Base-by-base conservation (phyloP, 2,113 vertebrate species). In the Planiliza haematocheilus region DNA sequence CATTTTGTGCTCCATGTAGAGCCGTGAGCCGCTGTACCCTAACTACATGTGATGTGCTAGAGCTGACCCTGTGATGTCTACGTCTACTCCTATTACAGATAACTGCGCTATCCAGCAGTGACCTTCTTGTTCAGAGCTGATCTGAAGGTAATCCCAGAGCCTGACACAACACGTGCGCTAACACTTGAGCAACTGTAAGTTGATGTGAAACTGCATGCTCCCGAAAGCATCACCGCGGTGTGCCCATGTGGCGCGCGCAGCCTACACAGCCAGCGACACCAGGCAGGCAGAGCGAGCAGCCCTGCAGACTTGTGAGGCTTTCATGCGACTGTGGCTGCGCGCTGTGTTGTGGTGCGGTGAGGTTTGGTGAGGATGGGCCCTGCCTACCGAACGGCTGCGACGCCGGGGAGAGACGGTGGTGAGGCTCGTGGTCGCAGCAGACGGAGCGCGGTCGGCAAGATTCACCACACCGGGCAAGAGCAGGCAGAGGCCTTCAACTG, bases 341-440 rank as follows among this genome's bases (percentile, higher is more conserved):
- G 38, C 71, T 82, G 82, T 80, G 85, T 79, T 85, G 85, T 63
- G 82, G 81, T 87, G 84, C 16, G 71, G 73, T 82, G 87, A 78
- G 69, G 74, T 84, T 83, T 79, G 84, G 81, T 86, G 41, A 86
- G 69, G 81, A 74, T 16, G 68, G 77, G 80, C 83, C 73, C 71
- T 77, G 86, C 85, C 82, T 82, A 66, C 63, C 41, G 13, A 87
- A 76, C 72, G 63, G 69, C 84, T 87, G 77, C 46, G 74, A 84
- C 74, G 77, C 80, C 74, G 63, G 38, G 50, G 82, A 86, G 85
- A 92, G 89, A 87, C 83, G 62, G 89, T 8, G 85, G 90, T 87
- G 82, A 86, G 81, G 55, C 73, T 20, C 77, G 91, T 80, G 91
- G 90, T 87, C 6, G 34, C 45, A 60, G 81, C 83, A 91, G 89